Evolutionary conservation across 1,140 invertebrate species (phyloP), one percentile per base, ranked within the genome.

Genomic region (Musca vetustissima): DNA sequence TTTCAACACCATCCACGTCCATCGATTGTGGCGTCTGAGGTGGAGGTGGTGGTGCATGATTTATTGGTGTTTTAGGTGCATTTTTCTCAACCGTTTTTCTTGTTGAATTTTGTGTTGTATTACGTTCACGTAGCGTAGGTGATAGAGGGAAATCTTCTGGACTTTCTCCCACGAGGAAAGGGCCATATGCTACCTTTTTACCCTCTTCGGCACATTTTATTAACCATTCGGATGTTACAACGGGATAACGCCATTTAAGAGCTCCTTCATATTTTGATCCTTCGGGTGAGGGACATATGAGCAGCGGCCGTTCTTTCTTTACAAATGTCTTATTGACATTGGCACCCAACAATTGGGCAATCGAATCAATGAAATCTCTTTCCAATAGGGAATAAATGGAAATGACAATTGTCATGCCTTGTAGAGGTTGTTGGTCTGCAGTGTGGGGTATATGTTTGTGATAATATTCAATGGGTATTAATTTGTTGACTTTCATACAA

Each of bases 221-320:
- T 25, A 97, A 76, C 95, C 95, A 97, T 15, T 89, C 81, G 22
- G 89, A 87, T 1, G 77, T 88, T 1, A 96, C 88, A 22, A 91
- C 91, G 1, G 88, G 93, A 69, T 83, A 80, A 50, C 74, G 87
- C 95, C 94, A 97, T 76, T 93, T 93, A 0, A 92, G 80, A 0
- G 94, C 92, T 9, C 92, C 94, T 43, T 83, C 80, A 82, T 94
- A 96, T 79, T 97, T 97, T 59, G 89, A 88, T 0, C 94, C 93
- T 69, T 84, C 84, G 0, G 92, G 82, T 0, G 83, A 83, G 9
- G 89, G 88, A 69, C 92, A 93, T 22, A 96, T 83, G 0, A 97
- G 85, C 43, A 77, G 73, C 4, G 78, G 78, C 25, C 85, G 85
- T 21, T 85, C 80, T 70, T 84, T 85, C 66, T 85, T 82, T 1